A percentile compares a stretch with the other conserved stretches of the same genome.
phyloP scores from a whole-genome alignment of 2,797 vertebrate genomes.

The Thripadectes ignobilis region DNA sequence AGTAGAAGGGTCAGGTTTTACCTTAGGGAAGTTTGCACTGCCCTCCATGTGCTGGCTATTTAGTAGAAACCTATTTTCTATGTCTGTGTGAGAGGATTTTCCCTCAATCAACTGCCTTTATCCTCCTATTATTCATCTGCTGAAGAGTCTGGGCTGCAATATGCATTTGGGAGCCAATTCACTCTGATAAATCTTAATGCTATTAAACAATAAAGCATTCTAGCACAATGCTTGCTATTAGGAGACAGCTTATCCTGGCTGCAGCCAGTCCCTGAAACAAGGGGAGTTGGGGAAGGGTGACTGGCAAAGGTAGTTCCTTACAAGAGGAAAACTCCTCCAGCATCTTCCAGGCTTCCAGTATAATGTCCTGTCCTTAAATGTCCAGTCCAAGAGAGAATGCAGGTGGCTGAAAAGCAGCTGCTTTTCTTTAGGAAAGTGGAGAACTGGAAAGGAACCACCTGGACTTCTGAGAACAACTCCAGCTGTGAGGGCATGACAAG shows the following conservation, averaged over 20 bases:
- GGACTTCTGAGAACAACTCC: not conserved
- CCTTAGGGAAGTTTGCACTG: not conserved
- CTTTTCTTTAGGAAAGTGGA: not conserved
- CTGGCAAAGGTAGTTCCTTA: not conserved
- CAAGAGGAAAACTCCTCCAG: not conserved
- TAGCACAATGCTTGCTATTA: not conserved
- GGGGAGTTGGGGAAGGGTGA: not conserved
- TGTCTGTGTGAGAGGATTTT: not conserved
- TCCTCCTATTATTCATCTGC: not conserved
- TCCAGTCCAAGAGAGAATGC: not conserved
- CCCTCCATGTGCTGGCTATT: not conserved
- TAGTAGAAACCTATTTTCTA: not conserved
- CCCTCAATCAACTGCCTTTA: not conserved
- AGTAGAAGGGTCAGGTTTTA: not conserved
- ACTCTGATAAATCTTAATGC: not conserved
- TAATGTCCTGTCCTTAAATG: rapidly evolving
- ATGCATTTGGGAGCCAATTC: not conserved
- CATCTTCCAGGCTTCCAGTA: not conserved
- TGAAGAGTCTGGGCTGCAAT: not conserved
- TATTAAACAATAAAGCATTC: not conserved
- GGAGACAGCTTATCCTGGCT: not conserved
- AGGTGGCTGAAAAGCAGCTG: not conserved
- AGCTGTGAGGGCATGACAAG: rapidly evolving
- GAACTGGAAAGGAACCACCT: not conserved
- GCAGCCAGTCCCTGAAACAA: not conserved